Evolutionary conservation across 2,113 vertebrate genomes (phyloP).

Genomic region (Porphyrio hochstetteri): DNA sequence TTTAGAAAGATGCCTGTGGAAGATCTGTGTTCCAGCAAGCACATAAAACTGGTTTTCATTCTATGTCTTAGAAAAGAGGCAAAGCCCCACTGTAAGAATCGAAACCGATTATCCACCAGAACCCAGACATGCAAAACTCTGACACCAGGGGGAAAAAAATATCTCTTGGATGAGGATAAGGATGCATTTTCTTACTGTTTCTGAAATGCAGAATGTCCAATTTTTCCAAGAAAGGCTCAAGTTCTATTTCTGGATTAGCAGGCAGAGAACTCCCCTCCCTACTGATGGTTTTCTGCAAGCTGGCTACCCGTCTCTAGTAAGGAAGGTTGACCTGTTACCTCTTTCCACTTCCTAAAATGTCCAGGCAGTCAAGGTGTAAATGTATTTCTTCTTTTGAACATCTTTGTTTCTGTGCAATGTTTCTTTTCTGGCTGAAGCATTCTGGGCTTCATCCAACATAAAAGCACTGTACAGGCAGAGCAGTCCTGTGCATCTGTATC

Average conservation of each 20-base stretch:
- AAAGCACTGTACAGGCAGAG: background rate
- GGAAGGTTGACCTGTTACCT: background rate
- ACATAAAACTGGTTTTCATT: background rate
- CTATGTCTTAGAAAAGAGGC: background rate
- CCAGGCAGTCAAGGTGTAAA: background rate
- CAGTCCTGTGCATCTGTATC: background rate
- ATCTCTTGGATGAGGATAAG: background rate
- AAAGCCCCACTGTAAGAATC: background rate
- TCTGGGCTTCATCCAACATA: background rate
- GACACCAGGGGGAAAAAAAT: too few species aligned
- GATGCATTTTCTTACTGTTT: background rate
- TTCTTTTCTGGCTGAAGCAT: background rate
- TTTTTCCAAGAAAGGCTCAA: background rate
- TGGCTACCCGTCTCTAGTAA: background rate
- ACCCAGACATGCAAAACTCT: too few species aligned
- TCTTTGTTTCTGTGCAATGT: background rate
- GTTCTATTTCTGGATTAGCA: background rate
- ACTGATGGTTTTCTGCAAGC: background rate
- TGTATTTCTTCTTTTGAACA: background rate
- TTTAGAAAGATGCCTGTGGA: background rate
- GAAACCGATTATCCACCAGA: background rate
- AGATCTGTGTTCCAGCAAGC: background rate
- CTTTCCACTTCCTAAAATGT: background rate
- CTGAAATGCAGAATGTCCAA: background rate
- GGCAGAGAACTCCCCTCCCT: background rate